These are phyloP conservation scores for Erpetoichthys calabaricus DNA, from an alignment of 2,797 vertebrate genomes.

Conservation along the genomic window DNA sequence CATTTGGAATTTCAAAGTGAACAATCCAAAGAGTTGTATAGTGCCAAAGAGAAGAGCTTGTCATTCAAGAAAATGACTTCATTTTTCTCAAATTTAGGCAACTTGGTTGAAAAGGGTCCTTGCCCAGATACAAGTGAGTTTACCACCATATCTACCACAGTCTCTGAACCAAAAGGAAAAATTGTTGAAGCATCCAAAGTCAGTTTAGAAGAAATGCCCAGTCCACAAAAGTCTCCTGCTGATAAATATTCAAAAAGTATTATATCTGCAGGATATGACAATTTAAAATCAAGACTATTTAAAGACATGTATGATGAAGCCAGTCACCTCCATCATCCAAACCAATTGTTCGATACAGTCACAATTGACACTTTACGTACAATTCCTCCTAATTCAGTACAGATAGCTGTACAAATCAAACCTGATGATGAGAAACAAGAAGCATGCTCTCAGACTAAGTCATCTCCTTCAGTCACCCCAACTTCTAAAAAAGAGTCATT, in stretches of 20 bases:
- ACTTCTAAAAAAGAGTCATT: slow-evolving; percentile 32
- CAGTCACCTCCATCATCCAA: slow-evolving; percentile 1
- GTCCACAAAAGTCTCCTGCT: slow-evolving; percentile 6
- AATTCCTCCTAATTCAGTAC: too few species aligned
- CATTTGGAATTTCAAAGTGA: slow-evolving; percentile 43
- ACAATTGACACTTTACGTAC: too few species aligned
- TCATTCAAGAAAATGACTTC: slow-evolving; percentile 59
- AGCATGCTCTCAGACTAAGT: too few species aligned
- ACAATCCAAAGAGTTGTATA: slow-evolving; percentile 49
- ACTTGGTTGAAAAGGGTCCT: slow-evolving; percentile 49
- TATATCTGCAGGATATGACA: slow-evolving; percentile 41
- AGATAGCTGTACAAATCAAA: too few species aligned
- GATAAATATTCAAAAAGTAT: slow-evolving; percentile 37
- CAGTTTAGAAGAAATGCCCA: slow-evolving; percentile 16
- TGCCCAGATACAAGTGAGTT: slow-evolving; percentile 36
- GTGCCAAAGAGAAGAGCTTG: slow-evolving; percentile 51
- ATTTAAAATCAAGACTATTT: slow-evolving; percentile 41
- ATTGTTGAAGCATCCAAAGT: slow-evolving; percentile 17
- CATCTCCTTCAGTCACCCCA: slow-evolving; percentile 13
- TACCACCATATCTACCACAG: slow-evolving; percentile 9
- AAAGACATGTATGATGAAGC: slow-evolving; percentile 17
- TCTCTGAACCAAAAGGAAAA: slow-evolving; percentile 9
- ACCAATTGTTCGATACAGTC: too few species aligned
- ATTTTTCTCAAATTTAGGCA: slow-evolving; percentile 60
- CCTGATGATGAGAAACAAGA: slow-evolving; percentile 28